These are phyloP conservation scores for Lepidochrysops patricia DNA, from an alignment of 2,888 invertebrate species.

Conservation along the genomic window DNA sequence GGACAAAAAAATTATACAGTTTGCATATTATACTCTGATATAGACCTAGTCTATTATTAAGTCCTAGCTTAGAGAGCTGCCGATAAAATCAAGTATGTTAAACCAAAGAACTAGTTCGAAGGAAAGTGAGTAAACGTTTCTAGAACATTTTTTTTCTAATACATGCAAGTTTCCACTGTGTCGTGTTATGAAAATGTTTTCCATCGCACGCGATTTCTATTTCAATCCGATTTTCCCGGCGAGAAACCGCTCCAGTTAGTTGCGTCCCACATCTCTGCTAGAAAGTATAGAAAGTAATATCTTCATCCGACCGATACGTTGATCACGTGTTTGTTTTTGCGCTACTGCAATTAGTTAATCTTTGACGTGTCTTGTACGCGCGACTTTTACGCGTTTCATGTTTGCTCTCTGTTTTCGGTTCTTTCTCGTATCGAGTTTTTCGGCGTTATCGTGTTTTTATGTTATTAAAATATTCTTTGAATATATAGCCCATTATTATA, in stretches of 20 bases:
- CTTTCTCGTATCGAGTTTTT: no score
- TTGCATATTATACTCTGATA: no score
- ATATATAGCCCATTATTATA: no score
- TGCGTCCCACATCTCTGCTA: conserved; percentile 71
- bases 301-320: conserved; percentile 56
- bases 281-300: conserved; percentile 75
- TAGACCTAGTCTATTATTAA: background rate
- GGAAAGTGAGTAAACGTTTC: conserved; percentile 1
- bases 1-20: no score
- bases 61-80: background rate
- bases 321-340: conserved; percentile 59
- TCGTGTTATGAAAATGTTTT: conserved; percentile 68
- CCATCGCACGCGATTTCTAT: conserved; percentile 68
- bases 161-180: conserved; percentile 40
- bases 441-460: no score
- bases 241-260: conserved; percentile 71
- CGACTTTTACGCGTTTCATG: conserved; percentile 47
- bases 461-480: no score
- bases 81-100: background rate
- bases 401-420: no score
- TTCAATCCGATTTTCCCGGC: conserved; percentile 73
- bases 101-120: conserved; percentile 1
- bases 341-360: conserved; percentile 27
- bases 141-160: background rate
- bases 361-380: conserved; percentile 29